Percentiles rank a stretch among this genome's conserved stretches.
phyloP scores from a whole-genome alignment of 2,113 vertebrate species.

The Austrofundulus limnaeus region DNA sequence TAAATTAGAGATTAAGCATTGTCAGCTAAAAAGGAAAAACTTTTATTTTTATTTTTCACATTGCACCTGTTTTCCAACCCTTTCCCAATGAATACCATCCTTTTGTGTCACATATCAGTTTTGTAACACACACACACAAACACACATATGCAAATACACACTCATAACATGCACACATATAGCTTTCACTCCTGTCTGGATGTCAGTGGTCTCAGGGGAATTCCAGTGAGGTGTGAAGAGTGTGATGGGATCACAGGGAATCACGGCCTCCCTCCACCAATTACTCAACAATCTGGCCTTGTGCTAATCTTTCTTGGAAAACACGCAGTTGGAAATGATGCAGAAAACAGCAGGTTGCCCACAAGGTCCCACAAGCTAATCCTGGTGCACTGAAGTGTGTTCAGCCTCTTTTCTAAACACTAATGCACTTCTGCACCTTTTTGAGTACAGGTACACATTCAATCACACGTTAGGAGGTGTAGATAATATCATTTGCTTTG shows the following conservation, averaged over 20 bases:
- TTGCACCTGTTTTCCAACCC: background rate
- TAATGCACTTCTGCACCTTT: conserved; percentile 47
- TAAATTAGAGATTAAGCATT: background rate
- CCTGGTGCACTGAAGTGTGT: conserved; percentile 55
- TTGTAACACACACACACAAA: conserved; percentile 3
- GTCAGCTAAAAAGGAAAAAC: background rate
- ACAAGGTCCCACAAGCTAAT: conserved; percentile 63
- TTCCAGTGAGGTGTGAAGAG: conserved; percentile 64
- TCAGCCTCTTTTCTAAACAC: conserved; percentile 59
- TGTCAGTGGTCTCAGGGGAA: conserved; percentile 46
- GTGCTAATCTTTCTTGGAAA: conserved; percentile 68
- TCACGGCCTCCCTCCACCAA: conserved; percentile 59
- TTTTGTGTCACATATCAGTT: background rate
- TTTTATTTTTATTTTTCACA: background rate
- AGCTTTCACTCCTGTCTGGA: conserved; percentile 25
- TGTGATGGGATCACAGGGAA: conserved; percentile 68
- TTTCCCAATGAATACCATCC: background rate
- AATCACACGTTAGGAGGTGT: conserved; percentile 25
- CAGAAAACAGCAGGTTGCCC: conserved; percentile 69
- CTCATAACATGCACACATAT: background rate
- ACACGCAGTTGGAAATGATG: conserved; percentile 63
- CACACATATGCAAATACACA: background rate
- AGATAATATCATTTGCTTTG: conserved; percentile 48
- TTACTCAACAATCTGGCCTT: conserved; percentile 65
- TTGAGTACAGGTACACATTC: conserved; percentile 34